Evolutionary conservation across 64 coral and sea anemone species (phyloP), one percentile per base, ranked within the genome.

Genomic region (Montipora sp.): DNA sequence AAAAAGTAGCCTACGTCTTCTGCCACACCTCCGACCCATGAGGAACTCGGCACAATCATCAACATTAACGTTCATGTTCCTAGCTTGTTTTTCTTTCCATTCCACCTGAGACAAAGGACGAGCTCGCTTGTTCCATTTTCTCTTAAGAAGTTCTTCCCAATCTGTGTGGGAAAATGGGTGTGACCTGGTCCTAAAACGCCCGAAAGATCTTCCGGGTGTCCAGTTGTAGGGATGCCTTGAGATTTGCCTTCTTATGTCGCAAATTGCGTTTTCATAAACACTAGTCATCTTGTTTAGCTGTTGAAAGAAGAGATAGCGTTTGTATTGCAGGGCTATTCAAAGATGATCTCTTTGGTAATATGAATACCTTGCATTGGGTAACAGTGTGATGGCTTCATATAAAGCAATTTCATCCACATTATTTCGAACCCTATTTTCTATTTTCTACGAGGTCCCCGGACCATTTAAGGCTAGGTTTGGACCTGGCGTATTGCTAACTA

Each of bases 1-100:
- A 58, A 90, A 94, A 18, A 90, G 66, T 9, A 94, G 20, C 59
- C 80, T 69, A 21, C 93, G 75, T 48, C 83, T 94, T 69, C 93
- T 78, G 3, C 93, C 93, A 12, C 93, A 94, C 2, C 93, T 83
- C 21, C 89, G 81, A 4, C 93, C 93, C 93, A 94, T 74, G 47
- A 85, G 82, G 20, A 71, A 85, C 82, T 85, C 82, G 45, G 44
- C 46, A 46, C 61, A 85, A 21, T 85, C 82, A 8, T 48, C 82
- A n/a, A 63, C 82, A 11, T 48, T 59, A 9, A 59, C 82, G 45
- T 85, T 85, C 82, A 71, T 72, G 12, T 72, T 85, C 19, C 19
- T 70, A 18, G 63, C 16, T 9, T 85, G 82, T 22, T 85, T 85
- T 8, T 85, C 45, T 43, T 71, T 85, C 82, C 82, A 85, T 50